phyloP scores from a whole-genome alignment of 35 echinoderm and acorn worm genomes.

The Strongylocentrotus purpuratus region DNA sequence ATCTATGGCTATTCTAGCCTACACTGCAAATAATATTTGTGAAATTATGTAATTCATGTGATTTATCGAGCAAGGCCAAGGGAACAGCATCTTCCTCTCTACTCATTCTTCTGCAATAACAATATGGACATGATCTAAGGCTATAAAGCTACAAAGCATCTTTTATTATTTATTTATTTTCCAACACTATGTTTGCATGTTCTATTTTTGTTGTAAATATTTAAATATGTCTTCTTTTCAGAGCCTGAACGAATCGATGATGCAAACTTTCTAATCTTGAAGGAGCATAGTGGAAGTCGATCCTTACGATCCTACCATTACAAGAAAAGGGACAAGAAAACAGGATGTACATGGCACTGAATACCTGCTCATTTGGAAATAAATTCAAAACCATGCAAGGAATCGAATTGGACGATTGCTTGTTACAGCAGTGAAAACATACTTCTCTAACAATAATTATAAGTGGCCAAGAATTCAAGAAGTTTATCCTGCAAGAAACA shows the following conservation, averaged over 20 bases:
- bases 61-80: too few species aligned
- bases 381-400: not conserved
- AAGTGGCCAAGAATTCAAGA: not conserved
- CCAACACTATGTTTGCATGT: too few species aligned
- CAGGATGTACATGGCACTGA: not conserved
- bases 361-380: not conserved
- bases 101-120: too few species aligned
- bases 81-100: too few species aligned
- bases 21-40: too few species aligned
- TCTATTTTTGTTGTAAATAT: not conserved
- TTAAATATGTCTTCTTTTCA: not conserved
- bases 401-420: not conserved
- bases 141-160: too few species aligned
- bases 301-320: not conserved
- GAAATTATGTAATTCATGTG: too few species aligned
- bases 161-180: too few species aligned
- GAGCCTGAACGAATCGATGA: not conserved
- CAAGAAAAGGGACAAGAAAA: not conserved
- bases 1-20: too few species aligned
- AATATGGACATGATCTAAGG: too few species aligned
- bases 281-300: not conserved
- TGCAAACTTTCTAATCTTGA: not conserved
- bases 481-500: not conserved
- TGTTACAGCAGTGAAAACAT: not conserved
- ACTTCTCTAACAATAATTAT: not conserved